Evolutionary conservation across 2,113 vertebrate genomes (phyloP).

Genomic region (Oreotrochilus melanogaster): DNA sequence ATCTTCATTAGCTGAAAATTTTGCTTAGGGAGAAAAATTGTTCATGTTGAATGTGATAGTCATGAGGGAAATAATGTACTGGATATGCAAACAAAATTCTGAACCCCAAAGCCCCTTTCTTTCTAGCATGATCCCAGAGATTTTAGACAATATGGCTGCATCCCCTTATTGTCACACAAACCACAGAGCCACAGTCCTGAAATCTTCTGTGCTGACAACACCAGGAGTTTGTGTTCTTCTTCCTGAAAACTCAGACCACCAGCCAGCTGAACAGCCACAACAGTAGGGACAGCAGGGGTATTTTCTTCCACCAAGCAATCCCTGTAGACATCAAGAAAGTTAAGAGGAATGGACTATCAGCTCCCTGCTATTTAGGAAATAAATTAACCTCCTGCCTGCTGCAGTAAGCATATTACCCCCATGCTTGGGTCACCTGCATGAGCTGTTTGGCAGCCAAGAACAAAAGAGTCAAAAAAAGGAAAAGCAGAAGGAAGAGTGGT

Average conservation of each 20-base stretch:
- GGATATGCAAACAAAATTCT: background rate
- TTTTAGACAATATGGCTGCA: background rate
- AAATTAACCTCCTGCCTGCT: accelerated
- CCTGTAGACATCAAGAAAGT: background rate
- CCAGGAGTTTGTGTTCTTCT: background rate
- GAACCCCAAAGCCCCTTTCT: background rate
- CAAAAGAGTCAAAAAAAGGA: background rate
- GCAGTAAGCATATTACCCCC: background rate
- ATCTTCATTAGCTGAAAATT: background rate
- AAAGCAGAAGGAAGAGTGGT: background rate
- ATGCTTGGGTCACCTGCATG: accelerated
- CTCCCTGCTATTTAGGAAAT: background rate
- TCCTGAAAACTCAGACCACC: background rate
- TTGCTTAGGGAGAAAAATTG: background rate
- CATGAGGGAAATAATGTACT: background rate
- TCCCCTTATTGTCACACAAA: background rate
- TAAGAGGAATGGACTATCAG: background rate
- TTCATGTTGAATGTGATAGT: background rate
- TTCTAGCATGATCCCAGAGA: background rate
- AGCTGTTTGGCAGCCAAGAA: background rate
- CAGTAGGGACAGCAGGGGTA: background rate
- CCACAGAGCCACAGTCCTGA: background rate
- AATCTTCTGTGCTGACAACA: background rate
- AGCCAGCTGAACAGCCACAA: background rate
- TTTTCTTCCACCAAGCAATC: background rate